Evolutionary conservation across 2,113 vertebrate species (phyloP).

Genomic region (Bos javanicus): DNA sequence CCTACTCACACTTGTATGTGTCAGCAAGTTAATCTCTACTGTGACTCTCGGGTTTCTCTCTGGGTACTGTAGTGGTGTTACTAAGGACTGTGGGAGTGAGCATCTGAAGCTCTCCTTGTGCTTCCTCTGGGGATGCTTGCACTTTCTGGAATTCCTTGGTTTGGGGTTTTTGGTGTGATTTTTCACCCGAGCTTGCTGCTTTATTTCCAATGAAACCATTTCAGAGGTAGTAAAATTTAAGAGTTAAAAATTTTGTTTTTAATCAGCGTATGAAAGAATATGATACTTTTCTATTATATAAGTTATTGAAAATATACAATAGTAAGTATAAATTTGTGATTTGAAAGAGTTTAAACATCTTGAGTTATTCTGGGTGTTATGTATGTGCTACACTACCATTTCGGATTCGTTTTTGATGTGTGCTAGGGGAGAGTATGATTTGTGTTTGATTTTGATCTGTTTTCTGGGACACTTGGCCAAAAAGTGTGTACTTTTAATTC

Average conservation of each 20-base stretch:
- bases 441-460: slow-evolving; percentile 20
- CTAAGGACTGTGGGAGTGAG: slow-evolving; percentile 45
- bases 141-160: slow-evolving; percentile 41
- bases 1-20: slow-evolving; percentile 78
- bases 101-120: slow-evolving; percentile 62
- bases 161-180: slow-evolving; percentile 42
- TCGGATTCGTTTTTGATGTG: background rate
- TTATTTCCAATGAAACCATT: slow-evolving; percentile 31
- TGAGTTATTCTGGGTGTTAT: slow-evolving; percentile 25
- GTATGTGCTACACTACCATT: background rate
- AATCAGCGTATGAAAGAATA: background rate
- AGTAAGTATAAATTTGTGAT: slow-evolving; percentile 48
- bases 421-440: background rate
- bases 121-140: slow-evolving; percentile 55
- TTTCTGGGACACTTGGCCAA: background rate
- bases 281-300: slow-evolving; percentile 5
- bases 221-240: slow-evolving; percentile 19
- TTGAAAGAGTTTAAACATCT: slow-evolving; percentile 4
- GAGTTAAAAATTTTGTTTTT: slow-evolving; percentile 17
- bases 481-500: background rate
- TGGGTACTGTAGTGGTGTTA: slow-evolving; percentile 47
- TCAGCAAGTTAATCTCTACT: slow-evolving; percentile 56
- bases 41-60: slow-evolving; percentile 49
- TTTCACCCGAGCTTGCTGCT: slow-evolving; percentile 40
- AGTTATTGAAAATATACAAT: background rate